Evolutionary conservation across 2,113 vertebrate genomes (phyloP).

Genomic region (Hassar affinis): DNA sequence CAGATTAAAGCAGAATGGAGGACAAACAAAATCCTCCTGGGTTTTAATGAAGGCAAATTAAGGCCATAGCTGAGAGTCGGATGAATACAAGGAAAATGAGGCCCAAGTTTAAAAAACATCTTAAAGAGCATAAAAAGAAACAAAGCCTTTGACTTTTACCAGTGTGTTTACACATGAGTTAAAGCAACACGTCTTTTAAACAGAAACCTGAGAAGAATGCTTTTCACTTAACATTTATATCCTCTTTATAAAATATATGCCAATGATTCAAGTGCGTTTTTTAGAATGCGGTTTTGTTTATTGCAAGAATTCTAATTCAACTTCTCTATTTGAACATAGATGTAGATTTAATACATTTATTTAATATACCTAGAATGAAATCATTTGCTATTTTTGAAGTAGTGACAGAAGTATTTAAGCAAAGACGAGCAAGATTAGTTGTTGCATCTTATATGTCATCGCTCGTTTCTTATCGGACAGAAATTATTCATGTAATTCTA

Average conservation of each 20-base stretch:
- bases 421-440: no score
- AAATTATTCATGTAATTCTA: no score
- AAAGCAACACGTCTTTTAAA: background rate
- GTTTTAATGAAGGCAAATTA: conserved; percentile 52
- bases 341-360: background rate
- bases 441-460: no score
- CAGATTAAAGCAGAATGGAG: conserved; percentile 46
- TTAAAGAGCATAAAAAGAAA: background rate
- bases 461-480: no score
- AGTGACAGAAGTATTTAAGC: no score
- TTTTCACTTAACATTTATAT: background rate
- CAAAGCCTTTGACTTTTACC: background rate
- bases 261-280: background rate
- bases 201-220: background rate
- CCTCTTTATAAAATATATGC: background rate
- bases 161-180: background rate
- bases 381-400: background rate
- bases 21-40: conserved; percentile 44
- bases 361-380: background rate
- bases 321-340: background rate
- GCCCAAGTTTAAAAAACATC: conserved; percentile 14
- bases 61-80: conserved; percentile 13
- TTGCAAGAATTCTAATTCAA: background rate
- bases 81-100: conserved; percentile 38
- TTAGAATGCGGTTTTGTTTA: background rate